phyloP scores from a whole-genome alignment of 2,888 invertebrate genomes.

The Phlogophora meticulosa region DNA sequence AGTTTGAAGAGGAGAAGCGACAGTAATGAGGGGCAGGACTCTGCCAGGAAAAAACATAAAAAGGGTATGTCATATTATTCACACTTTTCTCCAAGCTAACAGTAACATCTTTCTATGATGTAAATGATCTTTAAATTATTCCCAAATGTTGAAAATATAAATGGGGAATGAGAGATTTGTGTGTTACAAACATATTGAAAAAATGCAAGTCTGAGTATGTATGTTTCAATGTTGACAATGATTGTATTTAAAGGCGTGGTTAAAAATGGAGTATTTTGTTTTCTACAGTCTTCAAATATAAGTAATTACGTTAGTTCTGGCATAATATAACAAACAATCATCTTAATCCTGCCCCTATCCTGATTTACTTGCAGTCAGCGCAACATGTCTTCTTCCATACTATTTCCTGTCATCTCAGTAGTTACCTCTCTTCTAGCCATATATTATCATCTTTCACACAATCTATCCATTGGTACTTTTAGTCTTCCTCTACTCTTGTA shows the following conservation, averaged over 20 bases:
- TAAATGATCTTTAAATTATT: not conserved
- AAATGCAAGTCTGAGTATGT: not conserved
- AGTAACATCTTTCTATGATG: not conserved
- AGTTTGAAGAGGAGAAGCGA: slow-evolving; percentile 83
- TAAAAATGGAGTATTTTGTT: not conserved
- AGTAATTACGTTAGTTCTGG: not conserved
- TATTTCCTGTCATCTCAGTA: not conserved
- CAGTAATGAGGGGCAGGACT: slow-evolving; percentile 66
- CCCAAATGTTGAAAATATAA: not conserved
- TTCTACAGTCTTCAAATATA: not conserved
- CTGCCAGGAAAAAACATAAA: slow-evolving; percentile 74
- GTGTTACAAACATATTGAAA: not conserved
- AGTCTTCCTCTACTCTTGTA: too few relatives aligned
- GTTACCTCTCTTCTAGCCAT: too few relatives aligned
- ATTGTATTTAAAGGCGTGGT: not conserved
- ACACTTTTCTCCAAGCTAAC: slow-evolving; percentile 1
- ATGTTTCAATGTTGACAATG: not conserved
- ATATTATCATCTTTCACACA: too few relatives aligned
- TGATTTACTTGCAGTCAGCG: too few relatives aligned
- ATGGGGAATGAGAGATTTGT: not conserved
- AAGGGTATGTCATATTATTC: slow-evolving; percentile 71
- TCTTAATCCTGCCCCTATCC: too few relatives aligned
- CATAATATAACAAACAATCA: not conserved
- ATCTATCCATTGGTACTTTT: too few relatives aligned
- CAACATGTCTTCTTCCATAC: too few relatives aligned